These are phyloP conservation scores for Cygnus olor DNA, from an alignment of 2,797 vertebrate genomes.

Conservation along the genomic window DNA sequence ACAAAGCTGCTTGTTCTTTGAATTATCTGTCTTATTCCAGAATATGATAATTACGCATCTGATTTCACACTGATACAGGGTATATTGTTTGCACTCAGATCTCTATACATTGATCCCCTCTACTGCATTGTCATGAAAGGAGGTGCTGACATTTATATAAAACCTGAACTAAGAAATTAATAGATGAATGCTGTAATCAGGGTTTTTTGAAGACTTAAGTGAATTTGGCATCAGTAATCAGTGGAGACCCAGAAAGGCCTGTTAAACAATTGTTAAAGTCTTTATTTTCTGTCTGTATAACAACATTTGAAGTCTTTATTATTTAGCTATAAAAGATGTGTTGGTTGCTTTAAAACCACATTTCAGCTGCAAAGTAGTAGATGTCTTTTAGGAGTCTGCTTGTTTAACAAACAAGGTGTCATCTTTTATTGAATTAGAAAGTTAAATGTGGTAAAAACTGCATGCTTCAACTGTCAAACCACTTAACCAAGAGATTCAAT, in stretches of 20 bases:
- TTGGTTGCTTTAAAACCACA: neutral
- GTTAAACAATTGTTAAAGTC: neutral
- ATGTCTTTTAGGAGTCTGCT: neutral
- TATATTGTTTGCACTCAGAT: neutral
- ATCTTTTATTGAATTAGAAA: neutral
- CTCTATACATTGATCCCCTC: fast-evolving
- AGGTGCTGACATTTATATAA: neutral
- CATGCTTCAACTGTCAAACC: neutral
- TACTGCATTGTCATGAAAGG: neutral
- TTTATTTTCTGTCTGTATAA: neutral
- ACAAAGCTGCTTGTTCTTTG: neutral
- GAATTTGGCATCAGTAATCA: neutral
- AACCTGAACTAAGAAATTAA: neutral
- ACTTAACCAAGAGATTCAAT: neutral
- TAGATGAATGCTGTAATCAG: neutral
- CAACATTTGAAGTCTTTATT: neutral
- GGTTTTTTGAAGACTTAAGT: neutral
- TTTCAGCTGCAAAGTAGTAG: neutral
- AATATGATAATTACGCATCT: neutral
- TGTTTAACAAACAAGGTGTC: neutral
- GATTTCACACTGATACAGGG: neutral
- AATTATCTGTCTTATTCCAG: neutral
- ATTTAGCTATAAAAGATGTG: neutral
- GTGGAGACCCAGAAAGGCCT: neutral
- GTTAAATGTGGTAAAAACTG: neutral